Base-by-base conservation (phyloP, 2,888 invertebrate genomes). In the Chloromyia formosa region DNA sequence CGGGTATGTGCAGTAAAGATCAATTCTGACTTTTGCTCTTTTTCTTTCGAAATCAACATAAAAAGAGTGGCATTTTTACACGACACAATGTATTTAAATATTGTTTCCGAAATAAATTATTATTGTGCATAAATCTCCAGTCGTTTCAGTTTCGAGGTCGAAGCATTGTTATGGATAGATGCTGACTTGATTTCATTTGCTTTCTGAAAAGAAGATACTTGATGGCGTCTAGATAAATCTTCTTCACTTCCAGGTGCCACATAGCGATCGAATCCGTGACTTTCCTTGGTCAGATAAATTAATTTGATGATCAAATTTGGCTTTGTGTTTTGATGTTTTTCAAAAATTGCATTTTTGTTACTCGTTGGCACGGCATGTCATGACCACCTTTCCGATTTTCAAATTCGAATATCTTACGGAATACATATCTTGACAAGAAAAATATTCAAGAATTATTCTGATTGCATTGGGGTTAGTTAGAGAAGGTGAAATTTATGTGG, bases 201-300 rank as follows among this genome's bases (percentile, higher is more conserved):
- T 16, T 56, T 56, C n/a, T 56, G 16, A 9, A 16, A 18, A 23
- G 14, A 60, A 40, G 40, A 62, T 40, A 62, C 40, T 16, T 18
- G 62, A 62, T 62, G 62, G 62, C 62, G 62, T 62, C 62, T 62
- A 62, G 27, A 62, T 62, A 62, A 62, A 62, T 62, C 40, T 62
- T 62, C 40, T 62, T 62, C 12, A 40, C 10, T 62, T 62, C 40
- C 62, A 62, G 62, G 40, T 62, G 62, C 62, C 62, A 40, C 40
- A 23, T 23, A 20, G 23, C 1, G 23, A 60, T 35, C 16, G 35
- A 62, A 62, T 62, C 12, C 62, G 40, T 62, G 62, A 40, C 62
- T 62, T 23, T 62, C 23, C 40, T 62, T 27, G 62, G 40, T 18
- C 40, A 62, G 35, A 62, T 62, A 62, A 62, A 62, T 62, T 62